phyloP scores from a whole-genome alignment of 2,797 vertebrate species.

The Bovichtus diacanthus region DNA sequence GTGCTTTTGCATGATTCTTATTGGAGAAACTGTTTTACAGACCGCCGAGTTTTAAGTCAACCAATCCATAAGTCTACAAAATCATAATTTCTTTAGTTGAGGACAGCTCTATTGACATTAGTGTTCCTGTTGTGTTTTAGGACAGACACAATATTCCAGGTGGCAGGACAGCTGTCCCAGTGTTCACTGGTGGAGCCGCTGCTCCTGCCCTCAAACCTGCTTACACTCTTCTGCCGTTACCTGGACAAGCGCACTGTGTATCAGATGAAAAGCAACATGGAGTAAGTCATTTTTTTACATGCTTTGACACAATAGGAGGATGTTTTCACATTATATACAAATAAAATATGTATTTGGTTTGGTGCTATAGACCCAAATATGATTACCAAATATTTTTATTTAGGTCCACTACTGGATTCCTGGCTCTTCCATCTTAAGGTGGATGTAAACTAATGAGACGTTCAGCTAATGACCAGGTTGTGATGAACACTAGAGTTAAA shows the following conservation, averaged over 20 bases:
- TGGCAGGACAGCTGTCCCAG: slow-evolving; percentile 91
- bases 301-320: background rate
- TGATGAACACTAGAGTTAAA: slow-evolving; percentile 37
- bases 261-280: slow-evolving; percentile 92
- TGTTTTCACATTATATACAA: background rate
- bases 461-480: slow-evolving; percentile 37
- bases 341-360: background rate
- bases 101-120: background rate
- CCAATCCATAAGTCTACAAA: no score
- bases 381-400: slow-evolving; percentile 9
- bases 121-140: slow-evolving; percentile 68
- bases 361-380: background rate
- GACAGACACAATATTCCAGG: slow-evolving; percentile 92
- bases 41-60: no score
- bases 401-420: slow-evolving; percentile 82
- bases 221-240: slow-evolving; percentile 95
- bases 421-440: slow-evolving; percentile 82
- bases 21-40: no score
- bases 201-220: slow-evolving; percentile 92
- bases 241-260: slow-evolving; percentile 93
- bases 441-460: slow-evolving; percentile 9
- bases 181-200: slow-evolving; percentile 92
- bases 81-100: no score
- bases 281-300: slow-evolving; percentile 84
- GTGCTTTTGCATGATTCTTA: no score